Conservation (phyloP, 2,888 invertebrate species). For the Xestoiulus laeticollis region DNA sequence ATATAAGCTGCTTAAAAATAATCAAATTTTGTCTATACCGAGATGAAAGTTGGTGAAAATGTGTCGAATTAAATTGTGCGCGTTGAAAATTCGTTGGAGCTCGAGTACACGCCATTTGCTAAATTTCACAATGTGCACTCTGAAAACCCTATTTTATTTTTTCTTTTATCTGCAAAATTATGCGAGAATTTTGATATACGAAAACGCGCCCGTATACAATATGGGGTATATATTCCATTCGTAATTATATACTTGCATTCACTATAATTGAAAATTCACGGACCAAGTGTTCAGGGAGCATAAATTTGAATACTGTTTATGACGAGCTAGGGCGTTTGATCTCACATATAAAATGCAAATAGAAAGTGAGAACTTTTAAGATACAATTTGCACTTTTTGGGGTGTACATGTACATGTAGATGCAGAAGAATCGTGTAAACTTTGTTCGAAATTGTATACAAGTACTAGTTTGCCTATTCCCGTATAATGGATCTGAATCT, state of each 20-base stretch:
- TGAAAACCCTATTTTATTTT: not conserved
- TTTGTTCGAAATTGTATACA: not conserved
- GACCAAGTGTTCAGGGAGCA: constrained; percentile 16
- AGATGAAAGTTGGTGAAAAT: not conserved
- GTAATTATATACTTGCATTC: constrained; percentile 4
- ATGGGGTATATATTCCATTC: not conserved
- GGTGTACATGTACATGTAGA: no score
- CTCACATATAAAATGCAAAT: not conserved
- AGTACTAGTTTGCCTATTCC: not conserved
- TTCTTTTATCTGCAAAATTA: not conserved
- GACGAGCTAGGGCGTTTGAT: not conserved
- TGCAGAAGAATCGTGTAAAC: not conserved
- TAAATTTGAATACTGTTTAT: constrained; percentile 26
- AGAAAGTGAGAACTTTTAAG: not conserved
- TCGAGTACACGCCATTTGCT: constrained; percentile 16
- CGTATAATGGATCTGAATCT: not conserved
- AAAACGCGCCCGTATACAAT: no score
- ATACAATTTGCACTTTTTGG: not conserved
- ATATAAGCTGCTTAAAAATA: constrained; percentile 16
- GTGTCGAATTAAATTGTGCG: constrained; percentile 4
- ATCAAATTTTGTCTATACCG: not conserved
- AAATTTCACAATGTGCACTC: not conserved
- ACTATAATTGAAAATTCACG: constrained; percentile 26
- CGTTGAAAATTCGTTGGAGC: not conserved
- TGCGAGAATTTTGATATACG: not conserved